Base-by-base conservation (phyloP, 2,113 vertebrate species). In the Carettochelys insculpta region DNA sequence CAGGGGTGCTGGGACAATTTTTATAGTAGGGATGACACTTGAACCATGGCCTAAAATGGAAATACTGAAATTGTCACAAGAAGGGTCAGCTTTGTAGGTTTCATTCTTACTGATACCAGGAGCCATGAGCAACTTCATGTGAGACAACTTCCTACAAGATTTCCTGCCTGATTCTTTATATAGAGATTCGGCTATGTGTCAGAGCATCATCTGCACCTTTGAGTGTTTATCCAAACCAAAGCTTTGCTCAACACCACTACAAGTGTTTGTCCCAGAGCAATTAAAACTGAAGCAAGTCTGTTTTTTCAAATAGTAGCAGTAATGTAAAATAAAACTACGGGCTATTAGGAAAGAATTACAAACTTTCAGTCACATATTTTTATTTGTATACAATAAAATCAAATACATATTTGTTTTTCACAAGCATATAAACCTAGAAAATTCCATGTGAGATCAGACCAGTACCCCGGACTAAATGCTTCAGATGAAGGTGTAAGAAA, bases 351-450 rank as follows among this genome's bases (percentile, higher is more conserved):
- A 90, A 76, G 45, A 41, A 4, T 0, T 5, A 50, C n/a, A 80
- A 77, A n/a, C 14, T 81, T 38, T 88, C 56, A 91, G 17, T 31
- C 82, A 43, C 43, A 29, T 56, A 27, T 52, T 73, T 76, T 84
- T 95, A 95, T 96, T 96, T 92, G n/a, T 90, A 84, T 53, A 73
- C 51, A 91, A 80, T 94, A 54, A 82, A 86, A 5, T 20, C 94
- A 90, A 78, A 92, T 5, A 17, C 4, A 52, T 2, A 53, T 22
- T 4, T 47, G 3, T 82, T 90, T 47, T 92, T 73, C 54, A 76
- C 0, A 90, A 78, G 38, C 80, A 89, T 54, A 96, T 45, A 95
- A 94, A 88, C 7, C 2, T 82, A 82, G 43, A 85, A 82, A 82
- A 2, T 2, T 53, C 83, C 1, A 0, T 80, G 61, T 43, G 58